phyloP scores from a whole-genome alignment of 2,113 vertebrate genomes.

The Gallinago paraguaiae region DNA sequence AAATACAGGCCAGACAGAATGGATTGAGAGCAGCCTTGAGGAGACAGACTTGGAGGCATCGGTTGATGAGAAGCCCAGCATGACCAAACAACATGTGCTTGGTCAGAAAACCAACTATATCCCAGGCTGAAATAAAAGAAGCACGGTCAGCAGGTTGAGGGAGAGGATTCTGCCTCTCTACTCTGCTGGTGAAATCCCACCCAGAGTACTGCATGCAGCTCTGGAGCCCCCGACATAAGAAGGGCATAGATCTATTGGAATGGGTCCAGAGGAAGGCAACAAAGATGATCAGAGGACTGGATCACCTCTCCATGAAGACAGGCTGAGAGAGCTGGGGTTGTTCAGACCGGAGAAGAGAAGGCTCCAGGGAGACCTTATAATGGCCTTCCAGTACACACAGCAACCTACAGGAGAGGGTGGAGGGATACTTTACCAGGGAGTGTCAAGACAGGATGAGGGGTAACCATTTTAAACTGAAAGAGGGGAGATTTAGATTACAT shows the following conservation, averaged over 20 bases:
- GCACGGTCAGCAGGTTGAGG: neutral
- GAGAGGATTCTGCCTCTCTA: neutral
- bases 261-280: neutral
- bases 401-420: neutral
- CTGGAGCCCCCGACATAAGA: too few species aligned
- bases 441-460: neutral
- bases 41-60: neutral
- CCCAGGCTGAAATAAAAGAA: neutral
- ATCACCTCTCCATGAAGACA: neutral
- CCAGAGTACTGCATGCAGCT: neutral
- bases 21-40: neutral
- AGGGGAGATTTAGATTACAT: neutral
- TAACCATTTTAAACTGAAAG: neutral
- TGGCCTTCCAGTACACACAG: neutral
- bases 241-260: neutral
- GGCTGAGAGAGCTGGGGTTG: neutral
- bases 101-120: neutral
- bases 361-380: neutral
- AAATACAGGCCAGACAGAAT: neutral
- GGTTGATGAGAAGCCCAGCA: neutral
- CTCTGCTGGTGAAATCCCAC: neutral
- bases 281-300: neutral
- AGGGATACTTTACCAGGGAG: neutral
- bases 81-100: neutral
- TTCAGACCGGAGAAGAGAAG: neutral